A percentile compares a stretch with the other conserved stretches of the same genome.
Conservation (phyloP, 2,888 invertebrate species). For the Bhutanitis thaidina region DNA sequence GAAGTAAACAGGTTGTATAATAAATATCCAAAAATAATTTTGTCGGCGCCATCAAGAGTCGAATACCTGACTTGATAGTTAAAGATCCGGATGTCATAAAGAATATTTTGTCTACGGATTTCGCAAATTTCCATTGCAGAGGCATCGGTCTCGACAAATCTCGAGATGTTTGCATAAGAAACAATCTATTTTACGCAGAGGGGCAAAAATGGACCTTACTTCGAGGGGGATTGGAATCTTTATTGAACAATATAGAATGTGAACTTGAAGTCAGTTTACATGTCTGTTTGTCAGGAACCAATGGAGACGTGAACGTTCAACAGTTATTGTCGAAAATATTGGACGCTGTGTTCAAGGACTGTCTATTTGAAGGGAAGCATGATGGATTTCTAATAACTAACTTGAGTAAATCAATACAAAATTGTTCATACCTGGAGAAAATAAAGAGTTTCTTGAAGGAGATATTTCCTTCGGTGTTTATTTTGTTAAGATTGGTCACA, state of each 20-base stretch:
- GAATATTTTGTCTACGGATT: slow-evolving; percentile 69
- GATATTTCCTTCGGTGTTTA: slow-evolving; percentile 64
- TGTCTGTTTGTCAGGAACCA: slow-evolving; percentile 73
- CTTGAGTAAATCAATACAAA: slow-evolving; percentile 47
- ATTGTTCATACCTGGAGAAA: slow-evolving; percentile 45
- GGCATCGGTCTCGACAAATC: slow-evolving; percentile 74
- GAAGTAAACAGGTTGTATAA: slow-evolving; percentile 57
- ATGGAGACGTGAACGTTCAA: slow-evolving; percentile 71
- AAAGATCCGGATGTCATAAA: slow-evolving; percentile 65
- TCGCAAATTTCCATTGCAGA: slow-evolving; percentile 70
- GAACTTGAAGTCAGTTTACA: slow-evolving; percentile 59
- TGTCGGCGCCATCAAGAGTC: slow-evolving; percentile 61
- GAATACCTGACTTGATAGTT: slow-evolving; percentile 69
- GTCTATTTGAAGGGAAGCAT: slow-evolving; percentile 53
- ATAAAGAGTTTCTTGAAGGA: slow-evolving; percentile 63
- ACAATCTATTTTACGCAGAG: slow-evolving; percentile 75
- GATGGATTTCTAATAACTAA: slow-evolving; percentile 47
- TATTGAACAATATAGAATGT: slow-evolving; percentile 51
- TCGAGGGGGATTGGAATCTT: slow-evolving; percentile 54
- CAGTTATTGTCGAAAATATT: slow-evolving; percentile 68
- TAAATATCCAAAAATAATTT: slow-evolving; percentile 53
- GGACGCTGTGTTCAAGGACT: slow-evolving; percentile 67
- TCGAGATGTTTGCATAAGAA: slow-evolving; percentile 75
- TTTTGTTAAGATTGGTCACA: slow-evolving; percentile 48
- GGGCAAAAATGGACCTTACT: slow-evolving; percentile 71